phyloP scores from a whole-genome alignment of 35 echinoderm and acorn worm species.

The Eucidaris tribuloides region DNA sequence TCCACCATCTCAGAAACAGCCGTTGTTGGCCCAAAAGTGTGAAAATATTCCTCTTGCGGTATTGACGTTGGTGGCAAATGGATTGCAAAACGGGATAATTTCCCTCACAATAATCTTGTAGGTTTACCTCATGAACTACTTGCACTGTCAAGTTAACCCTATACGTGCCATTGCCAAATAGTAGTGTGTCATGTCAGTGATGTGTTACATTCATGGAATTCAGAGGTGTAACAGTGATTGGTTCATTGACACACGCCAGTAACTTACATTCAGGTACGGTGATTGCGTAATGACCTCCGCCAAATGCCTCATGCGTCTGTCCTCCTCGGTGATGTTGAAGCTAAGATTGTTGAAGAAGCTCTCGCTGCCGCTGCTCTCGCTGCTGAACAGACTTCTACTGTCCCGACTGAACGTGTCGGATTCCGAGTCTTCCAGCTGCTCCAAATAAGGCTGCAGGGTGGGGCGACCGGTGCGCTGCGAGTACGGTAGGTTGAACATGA shows the following conservation, averaged over 20 bases:
- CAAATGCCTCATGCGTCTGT: neutral
- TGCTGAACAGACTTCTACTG: neutral
- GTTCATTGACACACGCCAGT: neutral
- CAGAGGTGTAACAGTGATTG: neutral
- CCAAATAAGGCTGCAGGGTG: neutral
- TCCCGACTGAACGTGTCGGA: neutral
- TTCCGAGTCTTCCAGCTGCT: neutral
- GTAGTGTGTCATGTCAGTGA: neutral
- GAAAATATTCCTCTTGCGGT: no score
- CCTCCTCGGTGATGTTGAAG: neutral
- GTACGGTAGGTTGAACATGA: neutral
- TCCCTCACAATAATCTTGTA: neutral
- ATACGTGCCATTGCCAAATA: neutral
- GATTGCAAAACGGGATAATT: no score
- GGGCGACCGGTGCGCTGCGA: neutral
- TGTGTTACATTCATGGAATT: neutral
- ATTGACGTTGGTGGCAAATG: no score
- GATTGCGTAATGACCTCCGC: constrained; percentile 18
- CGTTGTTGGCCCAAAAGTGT: no score
- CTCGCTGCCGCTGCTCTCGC: neutral
- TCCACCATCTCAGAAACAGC: no score
- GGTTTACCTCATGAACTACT: neutral
- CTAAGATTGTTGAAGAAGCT: neutral
- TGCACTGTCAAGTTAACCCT: neutral
- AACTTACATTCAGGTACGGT: constrained; percentile 8